Evolutionary conservation across 2,888 invertebrate species (phyloP), one percentile per base, ranked within the genome.

Genomic region (Tachina grossa): DNA sequence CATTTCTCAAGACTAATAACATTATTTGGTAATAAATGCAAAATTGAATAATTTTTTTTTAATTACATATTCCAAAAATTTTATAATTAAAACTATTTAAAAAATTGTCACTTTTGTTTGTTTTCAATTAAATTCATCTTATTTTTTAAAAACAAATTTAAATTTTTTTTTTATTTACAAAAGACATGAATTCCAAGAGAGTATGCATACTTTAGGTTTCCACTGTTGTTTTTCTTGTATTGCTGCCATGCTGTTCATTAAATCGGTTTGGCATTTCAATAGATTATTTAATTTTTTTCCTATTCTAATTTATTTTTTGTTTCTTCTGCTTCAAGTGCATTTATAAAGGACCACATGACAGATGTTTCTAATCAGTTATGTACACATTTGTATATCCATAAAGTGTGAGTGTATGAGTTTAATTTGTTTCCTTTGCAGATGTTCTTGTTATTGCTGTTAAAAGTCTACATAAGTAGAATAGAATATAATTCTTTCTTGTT

Each of bases 311-410:
- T 53, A 10, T 53, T 51, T 59, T 65, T 57, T 68, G 31, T 61
- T 72, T 9, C 41, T 8, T 49, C 49, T 19, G 43, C 51, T 65
- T 22, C 79, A 80, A 55, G 76, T 75, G 61, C 43, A 65, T 74
- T 19, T 66, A 57, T 41, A 65, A 47, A 78, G 31, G 74, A 65
- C 78, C 82, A 76, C 85, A 85, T 76, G 83, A 85, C 85, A 85
- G 85, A 75, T 85, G 85, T 85, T 83, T 65, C 76, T 85, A 85
- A 85, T 85, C 85, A 80, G 79, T 72, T 85, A 55, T 76, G 79
- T 66, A 82, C 81, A 83, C 74, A 81, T 39, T 71, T 76, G 57
- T n/a, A n/a, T 61, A n/a, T 11, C 22, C 41, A 66, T 66, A 43
- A 39, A 49, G 9, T 68, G 47, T 49, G 31, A 51, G 61, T 63